Evolutionary conservation across 1,140 invertebrate species (phyloP).

Genomic region (Platyscapa corneri): DNA sequence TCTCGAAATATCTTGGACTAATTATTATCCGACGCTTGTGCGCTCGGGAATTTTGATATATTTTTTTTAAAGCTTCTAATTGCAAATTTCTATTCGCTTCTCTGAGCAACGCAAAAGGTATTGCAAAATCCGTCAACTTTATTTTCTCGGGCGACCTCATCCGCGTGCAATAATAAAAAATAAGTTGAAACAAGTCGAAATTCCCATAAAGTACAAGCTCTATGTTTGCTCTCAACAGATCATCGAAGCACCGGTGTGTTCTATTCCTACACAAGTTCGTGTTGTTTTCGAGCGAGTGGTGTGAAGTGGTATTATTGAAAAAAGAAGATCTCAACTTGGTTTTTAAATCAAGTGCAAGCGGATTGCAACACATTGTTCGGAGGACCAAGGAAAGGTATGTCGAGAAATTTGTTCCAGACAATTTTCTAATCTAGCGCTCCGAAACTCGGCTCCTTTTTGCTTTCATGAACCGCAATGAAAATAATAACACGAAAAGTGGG

Average conservation of each 20-base stretch:
- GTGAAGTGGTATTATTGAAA: not conserved
- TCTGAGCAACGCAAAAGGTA: no score
- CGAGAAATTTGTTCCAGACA: not conserved
- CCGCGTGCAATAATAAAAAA: no score
- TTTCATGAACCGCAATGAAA: not conserved
- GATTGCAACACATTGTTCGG: not conserved
- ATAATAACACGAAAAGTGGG: constrained; percentile 7
- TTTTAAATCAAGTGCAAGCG: not conserved
- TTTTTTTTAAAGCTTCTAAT: no score
- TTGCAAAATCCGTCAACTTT: no score
- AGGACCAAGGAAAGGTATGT: not conserved
- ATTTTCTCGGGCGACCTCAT: no score
- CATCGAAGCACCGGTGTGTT: not conserved
- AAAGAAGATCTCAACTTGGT: not conserved
- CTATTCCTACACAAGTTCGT: not conserved
- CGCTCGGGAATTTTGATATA: no score
- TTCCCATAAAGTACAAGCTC: not conserved
- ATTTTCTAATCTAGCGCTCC: not conserved
- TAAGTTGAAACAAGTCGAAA: not conserved
- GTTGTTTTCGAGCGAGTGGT: not conserved
- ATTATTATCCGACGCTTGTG: no score
- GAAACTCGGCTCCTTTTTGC: not conserved
- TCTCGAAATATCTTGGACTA: no score
- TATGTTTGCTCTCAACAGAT: not conserved
- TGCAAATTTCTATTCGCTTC: no score